These are phyloP conservation scores for Tretioscincus oriximinensis DNA, from an alignment of 2,113 vertebrate genomes.

Conservation along the genomic window DNA sequence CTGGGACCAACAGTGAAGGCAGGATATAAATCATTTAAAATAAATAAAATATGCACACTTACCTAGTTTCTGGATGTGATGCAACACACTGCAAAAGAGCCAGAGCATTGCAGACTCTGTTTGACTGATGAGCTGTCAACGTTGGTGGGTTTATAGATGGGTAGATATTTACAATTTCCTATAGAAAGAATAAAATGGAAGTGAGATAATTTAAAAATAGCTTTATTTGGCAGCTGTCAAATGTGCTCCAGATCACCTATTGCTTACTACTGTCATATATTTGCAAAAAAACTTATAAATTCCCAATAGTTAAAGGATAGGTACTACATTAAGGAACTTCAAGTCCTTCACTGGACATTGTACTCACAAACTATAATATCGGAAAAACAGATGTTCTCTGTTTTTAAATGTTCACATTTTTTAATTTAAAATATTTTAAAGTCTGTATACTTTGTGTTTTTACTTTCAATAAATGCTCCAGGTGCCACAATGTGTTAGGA, in stretches of 20 bases:
- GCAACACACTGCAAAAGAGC: constrained; percentile 96
- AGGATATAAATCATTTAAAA: too few relatives aligned
- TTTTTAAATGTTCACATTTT: too few relatives aligned
- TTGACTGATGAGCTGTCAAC: constrained; percentile 96
- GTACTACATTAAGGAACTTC: background rate
- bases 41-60: constrained; percentile 13
- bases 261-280: background rate
- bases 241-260: background rate
- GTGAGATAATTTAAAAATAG: background rate
- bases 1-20: too few relatives aligned
- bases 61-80: constrained; percentile 96
- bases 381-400: too few relatives aligned
- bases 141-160: constrained; percentile 98
- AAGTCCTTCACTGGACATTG: too few relatives aligned
- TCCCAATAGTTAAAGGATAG: background rate
- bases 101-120: constrained; percentile 95
- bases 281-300: constrained; percentile 4
- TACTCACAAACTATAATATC: too few relatives aligned
- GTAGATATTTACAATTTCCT: constrained; percentile 99
- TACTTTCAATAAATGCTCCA: too few relatives aligned
- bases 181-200: constrained; percentile 31
- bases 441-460: too few relatives aligned
- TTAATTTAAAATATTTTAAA: too few relatives aligned
- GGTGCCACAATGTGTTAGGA: too few relatives aligned
- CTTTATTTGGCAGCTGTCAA: background rate